phyloP scores from a whole-genome alignment of 2,113 vertebrate genomes.

The Microcebus tavaratra region DNA sequence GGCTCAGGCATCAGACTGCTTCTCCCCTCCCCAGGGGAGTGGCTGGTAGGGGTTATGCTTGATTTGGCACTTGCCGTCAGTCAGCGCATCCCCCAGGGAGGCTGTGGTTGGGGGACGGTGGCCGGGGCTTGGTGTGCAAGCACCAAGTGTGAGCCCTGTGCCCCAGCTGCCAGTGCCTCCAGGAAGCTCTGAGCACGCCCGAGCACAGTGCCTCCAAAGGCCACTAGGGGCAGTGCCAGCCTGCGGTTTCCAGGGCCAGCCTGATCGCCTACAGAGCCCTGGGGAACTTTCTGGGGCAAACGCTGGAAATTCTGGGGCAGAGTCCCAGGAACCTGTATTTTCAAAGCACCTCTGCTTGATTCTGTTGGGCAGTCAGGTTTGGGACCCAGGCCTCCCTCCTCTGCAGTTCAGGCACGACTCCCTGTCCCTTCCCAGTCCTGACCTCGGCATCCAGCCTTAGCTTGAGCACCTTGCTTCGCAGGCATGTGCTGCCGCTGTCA shows the following conservation, averaged over 20 bases:
- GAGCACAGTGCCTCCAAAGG: neutral
- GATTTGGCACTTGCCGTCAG: neutral
- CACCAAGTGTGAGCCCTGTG: fast-evolving
- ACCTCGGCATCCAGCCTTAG: neutral
- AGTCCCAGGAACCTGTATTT: neutral
- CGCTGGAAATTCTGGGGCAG: neutral
- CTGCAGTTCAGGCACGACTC: neutral
- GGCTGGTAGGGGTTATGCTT: neutral
- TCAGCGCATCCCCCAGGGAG: neutral
- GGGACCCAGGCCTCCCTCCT: neutral
- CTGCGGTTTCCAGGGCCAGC: neutral
- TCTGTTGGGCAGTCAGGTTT: neutral
- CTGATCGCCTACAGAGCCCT: fast-evolving
- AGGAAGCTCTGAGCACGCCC: neutral
- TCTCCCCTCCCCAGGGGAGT: neutral
- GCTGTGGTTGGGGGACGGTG: too few relatives aligned
- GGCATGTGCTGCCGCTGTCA: too few relatives aligned
- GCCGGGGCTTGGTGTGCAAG: neutral
- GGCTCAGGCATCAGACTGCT: neutral
- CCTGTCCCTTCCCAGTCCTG: neutral
- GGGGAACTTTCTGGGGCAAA: neutral
- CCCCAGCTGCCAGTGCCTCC: neutral
- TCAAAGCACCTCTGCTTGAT: neutral
- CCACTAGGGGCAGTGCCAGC: conserved; percentile 38
- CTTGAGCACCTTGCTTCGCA: neutral